phyloP scores from a whole-genome alignment of 2,888 invertebrate genomes.

The Andrena dorsata region DNA sequence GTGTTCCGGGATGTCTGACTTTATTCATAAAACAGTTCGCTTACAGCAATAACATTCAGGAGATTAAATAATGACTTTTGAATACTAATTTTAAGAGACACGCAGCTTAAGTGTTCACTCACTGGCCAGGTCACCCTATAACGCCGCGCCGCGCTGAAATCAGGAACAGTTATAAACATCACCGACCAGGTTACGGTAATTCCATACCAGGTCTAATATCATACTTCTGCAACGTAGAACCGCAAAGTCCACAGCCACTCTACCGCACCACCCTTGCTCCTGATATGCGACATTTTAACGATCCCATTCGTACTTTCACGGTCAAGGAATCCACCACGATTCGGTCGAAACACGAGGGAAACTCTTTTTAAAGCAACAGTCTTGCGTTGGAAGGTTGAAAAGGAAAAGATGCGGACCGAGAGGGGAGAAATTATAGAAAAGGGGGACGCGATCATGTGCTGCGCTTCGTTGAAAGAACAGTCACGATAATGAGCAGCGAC shows the following conservation, averaged over 20 bases:
- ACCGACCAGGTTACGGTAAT: slow-evolving; percentile 67
- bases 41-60: too few species aligned
- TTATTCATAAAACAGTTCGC: too few species aligned
- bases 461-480: background rate
- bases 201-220: slow-evolving; percentile 59
- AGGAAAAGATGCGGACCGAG: too few species aligned
- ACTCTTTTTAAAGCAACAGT: background rate
- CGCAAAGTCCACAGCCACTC: slow-evolving; percentile 65
- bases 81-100: too few species aligned
- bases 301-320: slow-evolving; percentile 38
- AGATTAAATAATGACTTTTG: too few species aligned
- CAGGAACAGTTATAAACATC: slow-evolving; percentile 70
- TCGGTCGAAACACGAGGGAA: slow-evolving; percentile 11
- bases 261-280: slow-evolving; percentile 45
- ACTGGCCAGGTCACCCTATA: too few species aligned
- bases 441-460: too few species aligned
- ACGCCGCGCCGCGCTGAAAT: slow-evolving; percentile 58
- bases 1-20: too few species aligned
- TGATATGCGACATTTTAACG: slow-evolving; percentile 55
- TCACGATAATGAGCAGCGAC: background rate
- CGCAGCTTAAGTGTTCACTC: too few species aligned
- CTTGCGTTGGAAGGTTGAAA: too few species aligned
- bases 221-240: slow-evolving; percentile 56
- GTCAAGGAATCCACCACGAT: slow-evolving; percentile 44
- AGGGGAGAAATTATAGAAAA: too few species aligned